Percentiles rank a stretch among this genome's conserved stretches.
Conservation (phyloP, 2,888 invertebrate genomes). For the Macrophya annulata region DNA sequence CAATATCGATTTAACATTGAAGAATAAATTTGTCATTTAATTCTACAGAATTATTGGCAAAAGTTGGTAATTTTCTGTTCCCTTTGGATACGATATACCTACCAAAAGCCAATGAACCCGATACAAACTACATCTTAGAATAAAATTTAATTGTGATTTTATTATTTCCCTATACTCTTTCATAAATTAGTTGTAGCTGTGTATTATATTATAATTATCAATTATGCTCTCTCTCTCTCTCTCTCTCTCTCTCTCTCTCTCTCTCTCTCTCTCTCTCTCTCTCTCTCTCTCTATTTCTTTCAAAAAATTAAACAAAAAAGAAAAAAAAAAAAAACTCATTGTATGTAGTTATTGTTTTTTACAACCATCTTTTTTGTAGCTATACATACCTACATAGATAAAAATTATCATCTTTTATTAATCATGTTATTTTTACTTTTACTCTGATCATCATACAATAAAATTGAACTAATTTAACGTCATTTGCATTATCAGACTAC, state of each 20-base stretch:
- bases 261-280: neutral
- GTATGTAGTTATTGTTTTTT: constrained; percentile 51
- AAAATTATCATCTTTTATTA: constrained; percentile 12
- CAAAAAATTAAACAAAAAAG: too few species aligned
- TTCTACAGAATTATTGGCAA: neutral
- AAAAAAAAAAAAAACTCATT: neutral
- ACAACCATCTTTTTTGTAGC: constrained; percentile 39
- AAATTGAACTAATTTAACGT: constrained; percentile 47
- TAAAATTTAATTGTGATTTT: constrained; percentile 4
- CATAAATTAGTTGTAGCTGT: constrained; percentile 34
- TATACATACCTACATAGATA: neutral
- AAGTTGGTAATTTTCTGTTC: neutral
- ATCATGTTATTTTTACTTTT: neutral
- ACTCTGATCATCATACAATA: neutral
- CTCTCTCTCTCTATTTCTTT: neutral
- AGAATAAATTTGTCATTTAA: neutral
- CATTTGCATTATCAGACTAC: constrained; percentile 46
- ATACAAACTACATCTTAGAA: neutral
- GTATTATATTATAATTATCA: neutral
- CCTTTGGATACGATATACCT: neutral
- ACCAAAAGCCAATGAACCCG: neutral
- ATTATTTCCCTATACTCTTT: constrained; percentile 15
- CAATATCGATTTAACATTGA: neutral
- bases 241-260: too few species aligned
- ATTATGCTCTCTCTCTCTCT: neutral